These are phyloP conservation scores for Apodemia hepburni DNA, from an alignment of 2,888 invertebrate species.

Conservation along the genomic window DNA sequence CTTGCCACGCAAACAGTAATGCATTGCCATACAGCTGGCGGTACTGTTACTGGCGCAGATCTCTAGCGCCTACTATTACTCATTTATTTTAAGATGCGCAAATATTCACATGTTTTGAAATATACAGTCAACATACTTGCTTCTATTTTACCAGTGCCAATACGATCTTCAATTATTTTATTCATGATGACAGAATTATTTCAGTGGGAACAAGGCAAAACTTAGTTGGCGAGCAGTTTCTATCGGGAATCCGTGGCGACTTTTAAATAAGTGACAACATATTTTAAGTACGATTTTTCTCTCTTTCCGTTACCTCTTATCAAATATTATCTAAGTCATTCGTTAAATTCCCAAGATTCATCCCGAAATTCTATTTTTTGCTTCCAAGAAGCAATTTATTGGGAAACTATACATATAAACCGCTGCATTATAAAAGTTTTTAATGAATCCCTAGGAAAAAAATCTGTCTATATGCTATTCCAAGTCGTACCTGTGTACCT, in stretches of 20 bases:
- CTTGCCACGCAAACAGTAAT: no score
- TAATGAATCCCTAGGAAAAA: no score
- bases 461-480: no score
- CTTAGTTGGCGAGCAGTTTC: not conserved
- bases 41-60: not conserved
- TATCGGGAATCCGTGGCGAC: not conserved
- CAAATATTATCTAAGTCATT: no score
- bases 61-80: not conserved
- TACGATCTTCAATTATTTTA: slow-evolving; percentile 4
- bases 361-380: no score
- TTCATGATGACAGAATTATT: slow-evolving; percentile 12
- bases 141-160: not conserved
- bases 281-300: not conserved
- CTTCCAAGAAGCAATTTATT: no score
- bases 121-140: not conserved
- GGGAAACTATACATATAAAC: no score
- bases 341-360: no score
- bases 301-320: no score
- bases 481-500: no score
- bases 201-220: not conserved
- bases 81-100: not conserved
- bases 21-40: no score
- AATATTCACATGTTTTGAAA: slow-evolving; percentile 1
- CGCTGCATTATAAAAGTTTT: no score
- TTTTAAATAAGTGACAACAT: not conserved